Evolutionary conservation across 2,797 vertebrate genomes (phyloP).

Genomic region (Bradypus variegatus): DNA sequence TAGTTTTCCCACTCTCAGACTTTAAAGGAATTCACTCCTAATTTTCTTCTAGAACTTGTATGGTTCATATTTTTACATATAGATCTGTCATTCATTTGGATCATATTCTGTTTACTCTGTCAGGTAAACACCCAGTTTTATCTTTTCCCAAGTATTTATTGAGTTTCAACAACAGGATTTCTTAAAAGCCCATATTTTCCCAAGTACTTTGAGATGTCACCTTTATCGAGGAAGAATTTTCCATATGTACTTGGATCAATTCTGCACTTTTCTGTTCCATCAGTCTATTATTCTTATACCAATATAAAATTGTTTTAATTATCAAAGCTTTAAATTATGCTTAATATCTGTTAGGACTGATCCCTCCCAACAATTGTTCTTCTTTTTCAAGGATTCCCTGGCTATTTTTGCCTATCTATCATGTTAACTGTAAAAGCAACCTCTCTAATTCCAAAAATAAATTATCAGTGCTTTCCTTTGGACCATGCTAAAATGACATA

Average conservation of each 20-base stretch:
- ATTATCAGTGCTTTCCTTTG: background rate
- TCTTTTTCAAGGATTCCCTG: background rate
- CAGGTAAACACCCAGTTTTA: background rate
- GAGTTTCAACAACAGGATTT: background rate
- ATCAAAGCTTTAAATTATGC: background rate
- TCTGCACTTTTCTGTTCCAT: background rate
- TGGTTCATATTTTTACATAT: background rate
- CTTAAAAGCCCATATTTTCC: background rate
- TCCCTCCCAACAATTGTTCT: background rate
- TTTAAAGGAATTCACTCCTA: background rate
- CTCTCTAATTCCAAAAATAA: background rate
- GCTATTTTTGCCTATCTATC: background rate
- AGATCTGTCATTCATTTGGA: background rate
- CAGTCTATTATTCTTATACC: background rate
- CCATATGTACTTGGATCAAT: background rate
- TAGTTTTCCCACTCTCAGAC: background rate
- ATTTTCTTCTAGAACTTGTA: background rate
- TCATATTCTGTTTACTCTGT: background rate
- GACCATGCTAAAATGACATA: background rate
- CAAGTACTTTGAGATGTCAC: background rate
- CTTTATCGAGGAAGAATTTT: background rate
- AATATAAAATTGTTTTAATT: background rate
- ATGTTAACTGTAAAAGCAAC: background rate
- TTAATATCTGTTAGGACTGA: background rate
- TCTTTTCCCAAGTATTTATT: background rate